phyloP scores from a whole-genome alignment of 1,140 invertebrate genomes.

The Trialeurodes vaporariorum region DNA sequence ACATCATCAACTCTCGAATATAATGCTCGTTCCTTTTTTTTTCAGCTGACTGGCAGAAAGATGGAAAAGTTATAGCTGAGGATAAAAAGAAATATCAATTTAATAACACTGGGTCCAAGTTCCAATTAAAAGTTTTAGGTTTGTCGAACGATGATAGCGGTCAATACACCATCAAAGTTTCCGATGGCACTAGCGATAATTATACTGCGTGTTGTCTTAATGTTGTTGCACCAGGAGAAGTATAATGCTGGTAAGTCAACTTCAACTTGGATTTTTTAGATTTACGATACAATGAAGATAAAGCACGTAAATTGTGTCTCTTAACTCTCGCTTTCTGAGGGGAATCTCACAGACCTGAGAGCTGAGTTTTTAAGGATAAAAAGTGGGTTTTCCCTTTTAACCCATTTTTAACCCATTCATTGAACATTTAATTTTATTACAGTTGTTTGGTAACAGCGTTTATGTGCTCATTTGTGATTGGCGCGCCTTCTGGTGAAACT shows the following conservation, averaged over 20 bases:
- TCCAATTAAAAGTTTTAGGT: conserved; percentile 58
- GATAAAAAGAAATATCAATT: conserved; percentile 64
- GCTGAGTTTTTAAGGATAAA: too few relatives aligned
- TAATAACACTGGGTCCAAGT: conserved; percentile 62
- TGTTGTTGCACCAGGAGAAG: conserved; percentile 35
- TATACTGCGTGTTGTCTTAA: conserved; percentile 77
- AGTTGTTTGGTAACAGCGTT: too few relatives aligned
- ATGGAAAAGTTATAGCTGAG: conserved; percentile 72
- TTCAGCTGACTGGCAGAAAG: conserved; percentile 73
- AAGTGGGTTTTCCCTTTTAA: background rate
- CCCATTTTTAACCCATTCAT: background rate
- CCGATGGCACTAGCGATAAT: conserved; percentile 68
- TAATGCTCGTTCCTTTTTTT: too few relatives aligned
- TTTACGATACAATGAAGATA: background rate
- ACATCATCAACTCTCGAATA: too few relatives aligned
- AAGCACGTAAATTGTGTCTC: too few relatives aligned
- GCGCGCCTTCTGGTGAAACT: too few relatives aligned
- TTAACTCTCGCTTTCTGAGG: too few relatives aligned
- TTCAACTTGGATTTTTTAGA: background rate
- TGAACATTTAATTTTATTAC: background rate
- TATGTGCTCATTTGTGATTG: too few relatives aligned
- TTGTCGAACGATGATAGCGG: conserved; percentile 70
- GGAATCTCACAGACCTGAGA: too few relatives aligned
- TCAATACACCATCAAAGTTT: conserved; percentile 79
- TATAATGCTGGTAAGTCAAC: background rate